A percentile compares a stretch with the other conserved stretches of the same genome.
Conservation (phyloP, 2,113 vertebrate genomes). For the Macquaria australasica region DNA sequence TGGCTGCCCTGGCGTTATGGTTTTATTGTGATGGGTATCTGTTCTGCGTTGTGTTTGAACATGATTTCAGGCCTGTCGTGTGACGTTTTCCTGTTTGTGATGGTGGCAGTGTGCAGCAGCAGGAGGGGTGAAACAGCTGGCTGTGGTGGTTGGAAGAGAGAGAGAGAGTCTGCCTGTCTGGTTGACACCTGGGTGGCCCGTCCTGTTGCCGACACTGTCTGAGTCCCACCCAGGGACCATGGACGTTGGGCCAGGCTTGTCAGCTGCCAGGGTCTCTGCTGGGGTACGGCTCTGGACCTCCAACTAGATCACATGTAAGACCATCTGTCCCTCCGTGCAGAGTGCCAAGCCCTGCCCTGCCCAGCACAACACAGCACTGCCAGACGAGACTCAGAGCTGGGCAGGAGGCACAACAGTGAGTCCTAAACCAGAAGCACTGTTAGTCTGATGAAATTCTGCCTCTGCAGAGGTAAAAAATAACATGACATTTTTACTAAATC, state of each 20-base stretch:
- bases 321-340: conserved; percentile 70
- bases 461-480: conserved; percentile 39
- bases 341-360: conserved; percentile 69
- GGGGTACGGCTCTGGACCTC: conserved; percentile 66
- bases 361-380: conserved; percentile 48
- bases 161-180: conserved; percentile 28
- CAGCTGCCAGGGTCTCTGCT: conserved; percentile 71
- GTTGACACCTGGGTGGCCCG: conserved; percentile 66
- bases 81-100: conserved; percentile 14
- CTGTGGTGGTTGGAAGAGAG: conserved; percentile 22
- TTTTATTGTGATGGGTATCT: conserved; percentile 18
- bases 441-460: conserved; percentile 60
- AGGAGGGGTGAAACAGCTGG: conserved; percentile 63
- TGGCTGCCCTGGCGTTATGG: conserved; percentile 4
- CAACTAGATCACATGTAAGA: conserved; percentile 73
- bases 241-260: conserved; percentile 56
- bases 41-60: conserved; percentile 21
- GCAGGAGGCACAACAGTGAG: conserved; percentile 43
- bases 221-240: conserved; percentile 47
- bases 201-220: conserved; percentile 39
- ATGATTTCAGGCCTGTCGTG: conserved; percentile 21
- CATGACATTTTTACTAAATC: conserved; percentile 60
- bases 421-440: conserved; percentile 34
- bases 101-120: conserved; percentile 24
- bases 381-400: conserved; percentile 64